These are phyloP conservation scores for Ormyrus thymus DNA, from an alignment of 2,888 invertebrate species.

Conservation along the genomic window DNA sequence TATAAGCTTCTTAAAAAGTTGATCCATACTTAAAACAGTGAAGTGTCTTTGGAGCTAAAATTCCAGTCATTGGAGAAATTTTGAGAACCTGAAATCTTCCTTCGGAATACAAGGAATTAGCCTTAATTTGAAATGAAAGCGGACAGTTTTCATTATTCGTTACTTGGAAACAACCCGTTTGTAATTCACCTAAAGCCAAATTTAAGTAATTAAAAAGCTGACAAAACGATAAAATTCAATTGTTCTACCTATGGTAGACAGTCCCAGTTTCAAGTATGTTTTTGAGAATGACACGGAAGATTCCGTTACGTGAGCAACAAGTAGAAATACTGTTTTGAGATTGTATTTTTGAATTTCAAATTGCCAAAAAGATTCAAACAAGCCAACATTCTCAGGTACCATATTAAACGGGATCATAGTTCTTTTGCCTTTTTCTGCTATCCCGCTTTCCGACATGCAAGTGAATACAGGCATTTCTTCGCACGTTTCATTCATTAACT, in stretches of 20 bases:
- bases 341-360: conserved; percentile 79
- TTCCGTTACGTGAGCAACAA: conserved; percentile 76
- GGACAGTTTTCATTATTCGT: conserved; percentile 78
- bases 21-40: too few relatives aligned
- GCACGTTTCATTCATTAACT: conserved; percentile 75
- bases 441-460: conserved; percentile 79
- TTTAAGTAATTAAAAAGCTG: background rate
- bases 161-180: conserved; percentile 74
- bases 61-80: conserved; percentile 77
- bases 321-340: conserved; percentile 78
- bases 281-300: conserved; percentile 16
- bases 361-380: conserved; percentile 82
- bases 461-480: conserved; percentile 74
- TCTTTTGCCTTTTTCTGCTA: conserved; percentile 79
- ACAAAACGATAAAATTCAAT: background rate
- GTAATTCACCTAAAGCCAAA: conserved; percentile 69
- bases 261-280: conserved; percentile 31
- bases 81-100: conserved; percentile 76
- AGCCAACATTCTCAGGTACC: conserved; percentile 79
- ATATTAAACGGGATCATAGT: conserved; percentile 81
- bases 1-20: too few relatives aligned
- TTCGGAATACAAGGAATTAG: conserved; percentile 78
- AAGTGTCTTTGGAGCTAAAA: conserved; percentile 65
- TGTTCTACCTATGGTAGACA: conserved; percentile 24
- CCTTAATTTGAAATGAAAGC: conserved; percentile 77